Percentiles rank a stretch among this genome's conserved stretches.
These are phyloP conservation scores for Tapirus terrestris DNA, from an alignment of 2,113 vertebrate species.

Conservation along the genomic window DNA sequence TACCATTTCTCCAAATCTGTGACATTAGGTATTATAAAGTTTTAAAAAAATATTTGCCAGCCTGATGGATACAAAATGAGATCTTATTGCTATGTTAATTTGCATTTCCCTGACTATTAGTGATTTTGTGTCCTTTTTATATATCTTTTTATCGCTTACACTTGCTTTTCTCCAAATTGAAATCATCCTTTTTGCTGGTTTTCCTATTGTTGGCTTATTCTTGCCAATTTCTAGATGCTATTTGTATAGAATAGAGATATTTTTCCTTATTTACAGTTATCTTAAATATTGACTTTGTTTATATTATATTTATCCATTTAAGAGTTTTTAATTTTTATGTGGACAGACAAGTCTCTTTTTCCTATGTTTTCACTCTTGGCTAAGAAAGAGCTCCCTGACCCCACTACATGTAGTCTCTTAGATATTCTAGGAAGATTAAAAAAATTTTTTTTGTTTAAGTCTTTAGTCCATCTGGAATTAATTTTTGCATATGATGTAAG, in stretches of 20 bases:
- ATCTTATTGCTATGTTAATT: background rate
- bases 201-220: conserved; percentile 21
- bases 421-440: conserved; percentile 8
- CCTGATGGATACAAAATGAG: background rate
- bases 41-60: background rate
- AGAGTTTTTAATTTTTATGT: conserved; percentile 37
- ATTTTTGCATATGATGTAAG: conserved; percentile 67
- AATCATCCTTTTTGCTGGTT: background rate
- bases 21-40: background rate
- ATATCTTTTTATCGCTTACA: background rate
- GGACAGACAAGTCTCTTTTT: background rate
- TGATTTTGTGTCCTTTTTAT: background rate
- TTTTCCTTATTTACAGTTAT: background rate
- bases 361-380: conserved; percentile 32
- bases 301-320: background rate
- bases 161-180: background rate
- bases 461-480: conserved; percentile 66
- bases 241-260: background rate
- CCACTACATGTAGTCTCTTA: background rate
- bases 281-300: background rate
- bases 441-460: background rate
- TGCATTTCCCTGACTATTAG: background rate
- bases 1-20: background rate
- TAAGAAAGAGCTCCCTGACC: background rate
- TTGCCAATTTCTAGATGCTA: background rate